Percentiles rank a stretch among this genome's conserved stretches.
Evolutionary conservation across 2,888 invertebrate species (phyloP).

Genomic region (Sesamia inferens): DNA sequence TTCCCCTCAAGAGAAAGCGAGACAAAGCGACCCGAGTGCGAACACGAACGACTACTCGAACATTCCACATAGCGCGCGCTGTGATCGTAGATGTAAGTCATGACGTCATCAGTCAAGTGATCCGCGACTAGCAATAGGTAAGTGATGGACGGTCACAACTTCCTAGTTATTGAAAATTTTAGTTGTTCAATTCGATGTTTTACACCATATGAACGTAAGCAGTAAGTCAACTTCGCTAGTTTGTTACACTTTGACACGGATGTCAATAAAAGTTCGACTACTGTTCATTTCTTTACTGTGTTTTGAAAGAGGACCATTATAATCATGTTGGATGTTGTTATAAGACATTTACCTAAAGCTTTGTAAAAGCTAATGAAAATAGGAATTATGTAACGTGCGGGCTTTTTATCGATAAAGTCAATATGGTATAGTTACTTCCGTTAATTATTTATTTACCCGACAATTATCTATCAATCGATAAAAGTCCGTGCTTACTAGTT

Average conservation of each 20-base stretch:
- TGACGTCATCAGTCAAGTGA: slow-evolving; percentile 59
- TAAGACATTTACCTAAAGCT: slow-evolving; percentile 42
- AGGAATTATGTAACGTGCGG: slow-evolving; percentile 37
- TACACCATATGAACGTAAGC: slow-evolving; percentile 45
- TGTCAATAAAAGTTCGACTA: slow-evolving; percentile 50
- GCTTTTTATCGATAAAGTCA: slow-evolving; percentile 61
- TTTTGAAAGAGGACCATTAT: slow-evolving; percentile 56
- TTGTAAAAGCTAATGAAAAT: slow-evolving; percentile 40
- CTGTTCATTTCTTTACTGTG: slow-evolving; percentile 52
- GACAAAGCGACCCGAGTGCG: slow-evolving; percentile 65
- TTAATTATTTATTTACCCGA: slow-evolving; percentile 61
- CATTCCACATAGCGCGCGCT: slow-evolving; percentile 84
- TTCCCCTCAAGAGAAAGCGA: slow-evolving; percentile 67
- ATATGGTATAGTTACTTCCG: slow-evolving; percentile 51
- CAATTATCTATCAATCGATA: slow-evolving; percentile 58
- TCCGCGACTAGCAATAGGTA: slow-evolving; percentile 56
- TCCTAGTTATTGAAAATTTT: slow-evolving; percentile 62
- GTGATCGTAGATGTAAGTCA: slow-evolving; percentile 79
- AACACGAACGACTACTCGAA: slow-evolving; percentile 81
- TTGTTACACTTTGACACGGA: slow-evolving; percentile 28
- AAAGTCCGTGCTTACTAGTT: slow-evolving; percentile 47
- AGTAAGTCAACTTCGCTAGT: slow-evolving; percentile 51
- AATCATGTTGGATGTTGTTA: slow-evolving; percentile 52
- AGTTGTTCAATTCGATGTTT: slow-evolving; percentile 47
- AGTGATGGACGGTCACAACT: slow-evolving; percentile 65